Evolutionary conservation across 2,113 vertebrate genomes (phyloP).

Genomic region (Chauna torquata): DNA sequence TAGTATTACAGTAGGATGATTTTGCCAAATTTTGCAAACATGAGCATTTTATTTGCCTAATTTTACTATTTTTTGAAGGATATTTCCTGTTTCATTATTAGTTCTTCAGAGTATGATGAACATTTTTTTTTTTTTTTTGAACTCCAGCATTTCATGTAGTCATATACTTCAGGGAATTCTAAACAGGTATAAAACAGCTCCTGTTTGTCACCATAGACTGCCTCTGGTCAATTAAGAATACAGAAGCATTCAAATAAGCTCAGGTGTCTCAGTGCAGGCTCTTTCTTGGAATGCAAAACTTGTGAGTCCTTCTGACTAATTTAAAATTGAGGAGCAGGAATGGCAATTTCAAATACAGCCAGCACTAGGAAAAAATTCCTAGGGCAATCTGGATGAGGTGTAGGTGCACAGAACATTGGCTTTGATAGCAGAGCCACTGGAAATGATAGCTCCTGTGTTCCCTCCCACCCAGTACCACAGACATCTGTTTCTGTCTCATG

Average conservation of each 20-base stretch:
- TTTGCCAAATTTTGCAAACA: neutral
- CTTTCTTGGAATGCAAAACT: neutral
- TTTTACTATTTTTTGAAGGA: neutral
- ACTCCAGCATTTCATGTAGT: neutral
- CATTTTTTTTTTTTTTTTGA: neutral
- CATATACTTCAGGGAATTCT: neutral
- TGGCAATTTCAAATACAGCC: neutral
- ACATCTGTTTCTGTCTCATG: neutral
- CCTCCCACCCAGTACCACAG: fast-evolving
- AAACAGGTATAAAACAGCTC: neutral
- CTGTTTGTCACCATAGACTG: neutral
- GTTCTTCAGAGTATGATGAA: neutral
- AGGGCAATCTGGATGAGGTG: neutral
- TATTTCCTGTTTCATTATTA: neutral
- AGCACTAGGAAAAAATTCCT: neutral
- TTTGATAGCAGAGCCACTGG: neutral
- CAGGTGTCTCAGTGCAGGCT: neutral
- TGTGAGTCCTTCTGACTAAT: neutral
- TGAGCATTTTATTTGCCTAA: neutral
- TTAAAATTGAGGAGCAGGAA: neutral
- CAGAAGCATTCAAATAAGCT: neutral
- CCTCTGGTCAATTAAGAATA: neutral
- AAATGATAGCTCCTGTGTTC: neutral
- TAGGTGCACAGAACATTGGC: neutral
- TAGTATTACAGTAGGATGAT: neutral